Conservation (phyloP, 2,113 vertebrate species). For the Azemiops feae region DNA sequence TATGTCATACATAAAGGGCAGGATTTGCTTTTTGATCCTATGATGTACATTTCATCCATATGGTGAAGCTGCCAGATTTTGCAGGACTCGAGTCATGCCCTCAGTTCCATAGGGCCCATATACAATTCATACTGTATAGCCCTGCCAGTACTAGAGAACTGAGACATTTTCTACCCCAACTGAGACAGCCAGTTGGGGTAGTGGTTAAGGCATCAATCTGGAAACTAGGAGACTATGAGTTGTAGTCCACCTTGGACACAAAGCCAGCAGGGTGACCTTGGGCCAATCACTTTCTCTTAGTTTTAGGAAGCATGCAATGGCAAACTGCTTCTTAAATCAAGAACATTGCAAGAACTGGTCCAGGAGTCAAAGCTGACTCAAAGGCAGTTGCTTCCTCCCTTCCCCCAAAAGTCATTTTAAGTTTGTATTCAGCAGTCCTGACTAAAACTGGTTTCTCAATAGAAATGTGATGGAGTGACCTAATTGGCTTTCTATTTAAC, state of each 20-base stretch:
- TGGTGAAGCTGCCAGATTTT: not conserved
- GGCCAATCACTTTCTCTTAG: not conserved
- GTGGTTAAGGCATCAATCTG: not conserved
- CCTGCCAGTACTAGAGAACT: not conserved
- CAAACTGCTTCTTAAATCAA: not conserved
- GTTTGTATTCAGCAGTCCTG: not conserved
- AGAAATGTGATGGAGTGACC: not conserved
- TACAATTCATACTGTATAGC: not conserved
- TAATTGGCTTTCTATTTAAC: not conserved
- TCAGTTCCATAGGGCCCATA: not conserved
- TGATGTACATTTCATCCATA: not conserved
- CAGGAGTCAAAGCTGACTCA: not conserved
- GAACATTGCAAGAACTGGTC: not conserved
- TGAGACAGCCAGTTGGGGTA: not conserved
- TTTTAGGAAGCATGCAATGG: not conserved
- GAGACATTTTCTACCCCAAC: not conserved
- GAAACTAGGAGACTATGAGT: not conserved
- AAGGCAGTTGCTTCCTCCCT: not conserved
- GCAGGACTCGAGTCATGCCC: not conserved
- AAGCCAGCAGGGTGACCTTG: not conserved
- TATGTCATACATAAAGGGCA: not conserved
- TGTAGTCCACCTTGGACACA: not conserved
- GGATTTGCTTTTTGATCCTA: not conserved
- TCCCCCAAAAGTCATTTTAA: not conserved
- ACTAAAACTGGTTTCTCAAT: not conserved